Conservation (phyloP, 1,140 invertebrate species). For the Brachionus koreanus region DNA sequence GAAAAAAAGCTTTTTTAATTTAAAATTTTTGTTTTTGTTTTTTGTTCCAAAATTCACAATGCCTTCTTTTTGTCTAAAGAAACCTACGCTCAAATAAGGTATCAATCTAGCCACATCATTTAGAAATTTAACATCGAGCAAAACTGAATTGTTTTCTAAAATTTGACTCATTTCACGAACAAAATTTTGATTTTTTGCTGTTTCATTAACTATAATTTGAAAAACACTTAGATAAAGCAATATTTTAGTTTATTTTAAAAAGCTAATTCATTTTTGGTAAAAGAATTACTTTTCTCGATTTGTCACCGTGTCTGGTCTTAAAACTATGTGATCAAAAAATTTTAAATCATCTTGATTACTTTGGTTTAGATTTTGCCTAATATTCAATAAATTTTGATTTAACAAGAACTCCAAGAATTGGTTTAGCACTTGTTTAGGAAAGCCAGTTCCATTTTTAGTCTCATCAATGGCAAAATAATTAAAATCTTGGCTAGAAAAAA, state of each 20-base stretch:
- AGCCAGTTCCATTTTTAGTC: not conserved
- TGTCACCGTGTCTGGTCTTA: not conserved
- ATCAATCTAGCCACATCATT: not conserved
- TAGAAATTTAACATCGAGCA: not conserved
- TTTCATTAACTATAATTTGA: not conserved
- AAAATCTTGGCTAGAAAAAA: not conserved
- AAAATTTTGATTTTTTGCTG: not conserved
- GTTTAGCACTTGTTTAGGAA: not conserved
- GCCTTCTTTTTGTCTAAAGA: too few species aligned
- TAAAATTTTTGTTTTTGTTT: too few species aligned
- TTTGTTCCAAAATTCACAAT: too few species aligned
- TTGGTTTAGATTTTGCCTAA: not conserved
- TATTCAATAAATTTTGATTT: not conserved
- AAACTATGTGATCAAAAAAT: not conserved
- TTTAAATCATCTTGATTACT: not conserved
- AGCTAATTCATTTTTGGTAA: not conserved
- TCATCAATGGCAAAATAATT: not conserved
- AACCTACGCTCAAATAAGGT: not conserved
- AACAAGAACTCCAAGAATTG: not conserved
- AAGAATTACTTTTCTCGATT: not conserved
- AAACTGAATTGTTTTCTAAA: not conserved
- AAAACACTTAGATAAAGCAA: not conserved
- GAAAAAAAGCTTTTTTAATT: too few species aligned
- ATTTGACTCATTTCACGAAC: not conserved
- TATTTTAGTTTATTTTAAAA: not conserved